Base-by-base conservation (phyloP, 2,113 vertebrate genomes). In the Dipodomys ordii region DNA sequence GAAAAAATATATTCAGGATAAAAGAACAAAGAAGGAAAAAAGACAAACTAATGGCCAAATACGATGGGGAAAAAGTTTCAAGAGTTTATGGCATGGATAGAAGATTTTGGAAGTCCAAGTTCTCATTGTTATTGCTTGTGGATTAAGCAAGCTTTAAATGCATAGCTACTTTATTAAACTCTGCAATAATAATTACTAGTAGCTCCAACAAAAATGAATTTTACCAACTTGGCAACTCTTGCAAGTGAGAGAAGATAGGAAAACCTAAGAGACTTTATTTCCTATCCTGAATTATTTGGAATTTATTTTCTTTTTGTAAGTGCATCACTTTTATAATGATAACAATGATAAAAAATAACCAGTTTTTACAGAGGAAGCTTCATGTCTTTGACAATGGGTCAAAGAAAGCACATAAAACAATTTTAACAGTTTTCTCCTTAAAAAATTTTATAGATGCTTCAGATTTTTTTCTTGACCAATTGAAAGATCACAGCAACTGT, bases 401-500 rank as follows among this genome's bases (percentile, higher is more conserved):
- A 83, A 80, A 91, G 78, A 74, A 73, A 92, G 7, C 13, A 73
- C 57, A 89, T 64, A 20, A 74, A 72, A 85, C 46, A 74, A 65
- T 60, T 92, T 76, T 57, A 49, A 78, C 44, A 83, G 22, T 77
- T 30, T 12, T 90, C 1, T 89, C 49, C 88, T 92, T 92, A 35
- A 28, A 78, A 78, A 76, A 84, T 76, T 87, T 79, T 88, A 77
- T 81, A 49, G 20, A 22, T 78, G 23, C 27, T 87, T 85, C 49
- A 77, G 57, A 8, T 78, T 62, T 93, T 87, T 93, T 95, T 85
- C 35, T 57, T 83, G 78, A 72, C 32, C 18, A 62, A 9, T 71
- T 20, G 67, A 90, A 90, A 62, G 16, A 88, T 93, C 49, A 92
- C 92, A n/a, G 49, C 7, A 71, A 64, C 90, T 28, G 28, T 39